Evolutionary conservation across 1,140 invertebrate species (phyloP).

Genomic region (Ridgeia piscesae): DNA sequence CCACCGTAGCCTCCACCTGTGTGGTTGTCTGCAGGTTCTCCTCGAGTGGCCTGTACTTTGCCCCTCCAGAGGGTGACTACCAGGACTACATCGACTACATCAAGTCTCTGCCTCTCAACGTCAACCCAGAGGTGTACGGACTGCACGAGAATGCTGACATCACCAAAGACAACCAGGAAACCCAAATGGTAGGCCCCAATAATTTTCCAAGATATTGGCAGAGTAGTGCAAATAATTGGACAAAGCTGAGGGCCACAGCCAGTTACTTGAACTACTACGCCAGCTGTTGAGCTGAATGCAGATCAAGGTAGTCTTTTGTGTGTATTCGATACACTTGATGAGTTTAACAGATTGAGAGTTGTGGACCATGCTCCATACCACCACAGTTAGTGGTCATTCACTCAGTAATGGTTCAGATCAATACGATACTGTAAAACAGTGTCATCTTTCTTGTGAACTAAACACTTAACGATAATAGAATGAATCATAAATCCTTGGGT

Average conservation of each 20-base stretch:
- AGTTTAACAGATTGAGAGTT: too few relatives aligned
- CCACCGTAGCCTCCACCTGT: not conserved
- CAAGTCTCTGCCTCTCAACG: constrained; percentile 49
- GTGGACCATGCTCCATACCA: too few relatives aligned
- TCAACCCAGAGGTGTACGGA: constrained; percentile 57
- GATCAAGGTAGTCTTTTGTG: not conserved
- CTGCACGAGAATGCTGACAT: constrained; percentile 59
- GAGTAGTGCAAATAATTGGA: too few relatives aligned
- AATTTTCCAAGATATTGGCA: not conserved
- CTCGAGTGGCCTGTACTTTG: constrained; percentile 71
- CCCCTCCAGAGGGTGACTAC: constrained; percentile 68
- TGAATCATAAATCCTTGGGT: too few relatives aligned
- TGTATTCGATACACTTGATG: too few relatives aligned
- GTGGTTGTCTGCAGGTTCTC: constrained; percentile 44
- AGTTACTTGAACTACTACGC: too few relatives aligned
- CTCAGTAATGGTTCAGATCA: too few relatives aligned
- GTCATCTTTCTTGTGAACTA: too few relatives aligned
- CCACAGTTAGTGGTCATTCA: too few relatives aligned
- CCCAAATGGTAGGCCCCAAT: constrained; percentile 60
- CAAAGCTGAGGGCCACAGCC: not conserved
- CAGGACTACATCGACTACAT: constrained; percentile 56
- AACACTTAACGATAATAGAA: too few relatives aligned
- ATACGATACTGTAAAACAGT: too few relatives aligned
- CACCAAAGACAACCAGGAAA: constrained; percentile 58
- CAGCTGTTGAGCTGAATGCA: not conserved